A percentile compares a stretch with the other conserved stretches of the same genome.
Conservation (phyloP, 2,888 invertebrate species). For the Eucera pruinosa region DNA sequence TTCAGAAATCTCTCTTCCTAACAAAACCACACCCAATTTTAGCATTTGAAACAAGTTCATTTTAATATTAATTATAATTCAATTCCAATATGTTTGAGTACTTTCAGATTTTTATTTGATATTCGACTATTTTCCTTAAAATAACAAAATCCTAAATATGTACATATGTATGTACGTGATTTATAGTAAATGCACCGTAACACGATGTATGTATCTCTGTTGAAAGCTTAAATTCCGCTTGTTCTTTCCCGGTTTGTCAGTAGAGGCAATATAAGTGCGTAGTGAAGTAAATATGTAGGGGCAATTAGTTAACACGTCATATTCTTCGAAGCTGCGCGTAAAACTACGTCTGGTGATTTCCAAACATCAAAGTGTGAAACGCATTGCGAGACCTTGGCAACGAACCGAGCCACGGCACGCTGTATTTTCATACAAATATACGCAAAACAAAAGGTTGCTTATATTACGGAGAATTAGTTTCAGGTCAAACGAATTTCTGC, state of each 20-base stretch:
- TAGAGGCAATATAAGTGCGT: constrained; percentile 23
- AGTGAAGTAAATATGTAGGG: constrained; percentile 56
- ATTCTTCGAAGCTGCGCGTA: constrained; percentile 35
- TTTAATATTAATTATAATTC: too few relatives aligned
- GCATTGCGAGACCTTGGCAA: constrained; percentile 27
- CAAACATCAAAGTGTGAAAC: constrained; percentile 28
- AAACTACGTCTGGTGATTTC: constrained; percentile 11
- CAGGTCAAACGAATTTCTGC: too few relatives aligned
- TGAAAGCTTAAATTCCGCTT: background rate
- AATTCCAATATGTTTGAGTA: background rate
- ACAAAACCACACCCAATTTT: too few relatives aligned
- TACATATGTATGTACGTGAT: too few relatives aligned
- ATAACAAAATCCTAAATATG: background rate
- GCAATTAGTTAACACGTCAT: constrained; percentile 53
- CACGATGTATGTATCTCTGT: background rate
- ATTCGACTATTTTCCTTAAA: background rate
- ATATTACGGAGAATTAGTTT: too few relatives aligned
- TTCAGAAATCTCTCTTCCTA: too few relatives aligned
- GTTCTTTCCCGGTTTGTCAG: constrained; percentile 8
- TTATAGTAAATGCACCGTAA: background rate
- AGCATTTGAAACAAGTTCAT: background rate
- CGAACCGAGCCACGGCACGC: constrained; percentile 28
- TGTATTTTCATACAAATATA: constrained; percentile 2
- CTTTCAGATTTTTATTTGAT: background rate
- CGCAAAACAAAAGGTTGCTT: background rate